Percentiles rank a stretch among this genome's conserved stretches.
Evolutionary conservation across 1,140 invertebrate genomes (phyloP).

Genomic region (Aplysia californica): DNA sequence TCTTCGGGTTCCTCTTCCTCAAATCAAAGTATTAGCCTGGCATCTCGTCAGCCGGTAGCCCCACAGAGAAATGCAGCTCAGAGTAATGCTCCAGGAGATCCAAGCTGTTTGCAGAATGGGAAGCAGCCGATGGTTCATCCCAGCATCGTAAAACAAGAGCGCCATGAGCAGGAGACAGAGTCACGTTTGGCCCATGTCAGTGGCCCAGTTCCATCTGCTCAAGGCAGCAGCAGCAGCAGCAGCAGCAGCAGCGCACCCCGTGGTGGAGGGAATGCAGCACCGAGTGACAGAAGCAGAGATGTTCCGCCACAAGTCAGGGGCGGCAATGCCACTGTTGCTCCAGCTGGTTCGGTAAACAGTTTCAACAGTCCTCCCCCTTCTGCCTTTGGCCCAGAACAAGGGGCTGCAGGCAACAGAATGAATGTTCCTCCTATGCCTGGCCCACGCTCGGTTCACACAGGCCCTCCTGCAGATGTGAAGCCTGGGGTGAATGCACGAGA

Average conservation of each 20-base stretch:
- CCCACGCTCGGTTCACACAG: not conserved
- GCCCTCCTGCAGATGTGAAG: not conserved
- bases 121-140: too few species aligned
- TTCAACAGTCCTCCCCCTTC: not conserved
- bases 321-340: not conserved
- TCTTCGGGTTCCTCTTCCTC: not conserved
- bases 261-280: too few species aligned
- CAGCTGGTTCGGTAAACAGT: not conserved
- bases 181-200: too few species aligned
- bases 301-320: not conserved
- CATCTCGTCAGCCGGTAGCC: not conserved
- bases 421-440: not conserved
- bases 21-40: not conserved
- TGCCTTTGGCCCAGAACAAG: not conserved
- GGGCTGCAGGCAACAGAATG: not conserved
- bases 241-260: too few species aligned
- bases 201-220: too few species aligned
- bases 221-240: too few species aligned
- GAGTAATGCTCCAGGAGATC: not conserved
- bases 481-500: not conserved
- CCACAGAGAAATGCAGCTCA: not conserved
- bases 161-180: too few species aligned
- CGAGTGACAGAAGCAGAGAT: too few species aligned
- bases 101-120: not conserved
- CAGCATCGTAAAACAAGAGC: too few species aligned